Evolutionary conservation across 1,140 invertebrate genomes (phyloP), one percentile per base, ranked within the genome.

Genomic region (Drosophila fuyamai): DNA sequence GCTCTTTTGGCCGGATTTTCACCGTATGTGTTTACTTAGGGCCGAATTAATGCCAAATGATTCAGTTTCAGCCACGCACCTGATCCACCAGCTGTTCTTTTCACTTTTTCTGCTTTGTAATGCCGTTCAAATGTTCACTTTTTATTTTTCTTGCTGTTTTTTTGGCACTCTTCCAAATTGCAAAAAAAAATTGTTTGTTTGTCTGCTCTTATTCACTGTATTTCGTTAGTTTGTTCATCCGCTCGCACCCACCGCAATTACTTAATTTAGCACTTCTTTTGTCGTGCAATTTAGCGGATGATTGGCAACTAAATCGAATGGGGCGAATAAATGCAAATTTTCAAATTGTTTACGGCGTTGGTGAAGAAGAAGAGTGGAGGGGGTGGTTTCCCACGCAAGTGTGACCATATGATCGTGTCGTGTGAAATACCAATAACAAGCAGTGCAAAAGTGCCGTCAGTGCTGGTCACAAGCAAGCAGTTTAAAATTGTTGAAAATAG

Each of bases 141-240:
- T 63, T 48, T 35, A 13, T 36, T 35, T 51, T 16, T 54, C 36
- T 32, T 14, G 4, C 9, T 23, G 38, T 18, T 51, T 32, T 63
- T 35, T 68, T 77, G 75, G 75, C 75, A 40, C 13, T 18, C 29
- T 18, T 51, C 75, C 75, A 77, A 77, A 51, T 29, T 47, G 56
- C 44, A 61, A 70, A 70, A 63, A 51, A 35, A 13, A 9, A 35
- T 38, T 38, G 13, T 56, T 75, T 51, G 70, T 66, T 63, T 74
- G 23, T 8, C 5, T 23, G 41, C 35, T 51, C 12, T n/a, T 44
- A 4, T 51, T 32, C 58, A 10, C 10, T 9, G 29, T 63, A 27
- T 35, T 18, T 43, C n/a, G 6, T 23, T 58, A 23, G 32, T 1
- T 65, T 18, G 12, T 14, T 50, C 10, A 27, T 51, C 36, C 35